Conservation (phyloP, 2,113 vertebrate genomes). For the Sorex fumeus region DNA sequence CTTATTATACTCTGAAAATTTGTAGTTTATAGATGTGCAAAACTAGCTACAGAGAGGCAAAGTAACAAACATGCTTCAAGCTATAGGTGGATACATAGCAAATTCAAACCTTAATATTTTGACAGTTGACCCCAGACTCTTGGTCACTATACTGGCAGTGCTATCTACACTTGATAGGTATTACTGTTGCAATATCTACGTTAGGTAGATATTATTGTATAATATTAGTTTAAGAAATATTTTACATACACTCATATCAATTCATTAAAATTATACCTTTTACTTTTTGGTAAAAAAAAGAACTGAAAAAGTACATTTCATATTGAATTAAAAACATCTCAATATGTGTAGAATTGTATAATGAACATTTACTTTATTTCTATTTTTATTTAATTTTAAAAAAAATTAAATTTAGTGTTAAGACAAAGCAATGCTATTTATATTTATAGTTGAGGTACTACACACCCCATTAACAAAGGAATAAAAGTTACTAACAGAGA, state of each 20-base stretch:
- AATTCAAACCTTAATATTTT: not conserved
- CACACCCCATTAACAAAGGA: not conserved
- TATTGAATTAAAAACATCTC: conserved; percentile 12
- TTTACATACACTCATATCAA: not conserved
- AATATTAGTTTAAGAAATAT: not conserved
- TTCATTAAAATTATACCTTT: not conserved
- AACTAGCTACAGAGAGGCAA: not conserved
- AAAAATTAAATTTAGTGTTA: not conserved
- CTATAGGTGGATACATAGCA: not conserved
- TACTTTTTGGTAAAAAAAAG: no score
- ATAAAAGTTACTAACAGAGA: not conserved
- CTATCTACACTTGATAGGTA: no score
- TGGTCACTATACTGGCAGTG: not conserved
- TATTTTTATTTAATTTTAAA: not conserved
- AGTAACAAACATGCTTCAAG: not conserved
- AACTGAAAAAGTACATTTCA: not conserved
- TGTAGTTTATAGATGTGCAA: not conserved
- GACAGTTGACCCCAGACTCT: not conserved
- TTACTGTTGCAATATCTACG: no score
- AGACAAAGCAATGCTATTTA: not conserved
- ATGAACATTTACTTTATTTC: not conserved
- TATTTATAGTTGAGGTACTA: not conserved
- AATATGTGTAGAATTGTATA: not conserved
- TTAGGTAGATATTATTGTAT: not conserved
- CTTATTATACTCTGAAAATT: not conserved